These are phyloP conservation scores for Tricholaema leucomelas DNA, from an alignment of 2,113 vertebrate species.

Conservation along the genomic window DNA sequence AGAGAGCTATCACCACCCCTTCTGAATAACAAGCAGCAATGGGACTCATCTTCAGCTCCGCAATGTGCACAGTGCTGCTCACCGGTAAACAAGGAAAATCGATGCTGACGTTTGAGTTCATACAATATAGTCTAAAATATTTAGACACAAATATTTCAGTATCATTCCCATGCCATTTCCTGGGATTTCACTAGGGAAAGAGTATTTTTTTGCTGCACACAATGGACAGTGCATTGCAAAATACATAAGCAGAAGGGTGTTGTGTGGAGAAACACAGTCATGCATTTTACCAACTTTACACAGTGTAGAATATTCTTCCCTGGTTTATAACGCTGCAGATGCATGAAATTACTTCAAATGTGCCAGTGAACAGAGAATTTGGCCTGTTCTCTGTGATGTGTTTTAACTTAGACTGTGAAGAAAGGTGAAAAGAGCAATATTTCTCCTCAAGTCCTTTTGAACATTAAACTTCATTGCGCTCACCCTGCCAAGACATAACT, in stretches of 20 bases:
- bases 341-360: neutral
- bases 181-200: neutral
- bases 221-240: neutral
- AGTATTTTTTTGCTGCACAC: neutral
- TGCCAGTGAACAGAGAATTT: neutral
- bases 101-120: neutral
- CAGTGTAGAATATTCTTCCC: neutral
- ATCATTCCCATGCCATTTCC: neutral
- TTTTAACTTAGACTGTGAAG: neutral
- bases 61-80: neutral
- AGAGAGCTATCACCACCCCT: neutral
- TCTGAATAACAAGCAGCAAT: neutral
- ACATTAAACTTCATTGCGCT: neutral
- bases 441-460: neutral
- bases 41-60: neutral
- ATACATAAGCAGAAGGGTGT: neutral
- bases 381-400: neutral
- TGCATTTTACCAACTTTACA: neutral
- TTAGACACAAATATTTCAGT: neutral
- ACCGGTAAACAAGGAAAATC: neutral
- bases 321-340: neutral
- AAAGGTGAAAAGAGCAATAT: slow-evolving; percentile 29
- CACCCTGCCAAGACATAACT: slow-evolving; percentile 50
- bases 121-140: neutral
- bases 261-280: neutral